A percentile compares a stretch with the other conserved stretches of the same genome.
phyloP scores from a whole-genome alignment of 2,797 vertebrate species.

The Cryptoblepharus egeriae region DNA sequence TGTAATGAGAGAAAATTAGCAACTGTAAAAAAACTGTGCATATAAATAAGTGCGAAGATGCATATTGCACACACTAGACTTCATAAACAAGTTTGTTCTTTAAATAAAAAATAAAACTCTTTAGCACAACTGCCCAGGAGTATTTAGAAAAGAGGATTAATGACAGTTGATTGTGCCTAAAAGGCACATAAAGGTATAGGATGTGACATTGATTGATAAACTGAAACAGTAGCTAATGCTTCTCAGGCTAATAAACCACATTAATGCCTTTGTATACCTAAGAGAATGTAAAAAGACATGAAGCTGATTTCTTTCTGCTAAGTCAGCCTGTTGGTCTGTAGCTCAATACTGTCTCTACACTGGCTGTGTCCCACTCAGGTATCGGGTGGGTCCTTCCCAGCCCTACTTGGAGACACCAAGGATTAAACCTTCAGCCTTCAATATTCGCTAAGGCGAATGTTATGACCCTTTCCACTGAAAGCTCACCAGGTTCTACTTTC shows the following conservation, averaged over 20 bases:
- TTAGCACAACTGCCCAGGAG: not conserved
- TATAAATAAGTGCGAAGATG: conserved; percentile 51
- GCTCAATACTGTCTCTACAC: too few relatives aligned
- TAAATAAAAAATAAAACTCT: not conserved
- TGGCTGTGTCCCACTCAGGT: too few relatives aligned
- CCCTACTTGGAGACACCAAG: too few relatives aligned
- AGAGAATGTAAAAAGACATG: too few relatives aligned
- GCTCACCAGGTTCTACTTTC: not conserved
- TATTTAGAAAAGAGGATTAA: conserved; percentile 24
- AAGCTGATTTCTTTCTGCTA: too few relatives aligned
- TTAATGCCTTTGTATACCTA: not conserved
- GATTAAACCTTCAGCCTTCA: too few relatives aligned
- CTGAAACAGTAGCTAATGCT: not conserved
- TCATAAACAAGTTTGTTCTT: conserved; percentile 27
- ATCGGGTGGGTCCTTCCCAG: too few relatives aligned
- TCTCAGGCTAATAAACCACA: too few relatives aligned
- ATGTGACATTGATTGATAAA: conserved; percentile 6
- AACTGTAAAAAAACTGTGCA: conserved; percentile 64
- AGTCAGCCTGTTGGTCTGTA: too few relatives aligned
- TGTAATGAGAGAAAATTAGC: conserved; percentile 71
- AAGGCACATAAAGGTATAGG: not conserved
- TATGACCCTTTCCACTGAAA: too few relatives aligned
- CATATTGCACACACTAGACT: conserved; percentile 14
- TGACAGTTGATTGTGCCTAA: not conserved
- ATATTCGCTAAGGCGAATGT: too few relatives aligned